These are phyloP conservation scores for Pseudochirops corinnae DNA, from an alignment of 2,797 vertebrate species.

Conservation along the genomic window DNA sequence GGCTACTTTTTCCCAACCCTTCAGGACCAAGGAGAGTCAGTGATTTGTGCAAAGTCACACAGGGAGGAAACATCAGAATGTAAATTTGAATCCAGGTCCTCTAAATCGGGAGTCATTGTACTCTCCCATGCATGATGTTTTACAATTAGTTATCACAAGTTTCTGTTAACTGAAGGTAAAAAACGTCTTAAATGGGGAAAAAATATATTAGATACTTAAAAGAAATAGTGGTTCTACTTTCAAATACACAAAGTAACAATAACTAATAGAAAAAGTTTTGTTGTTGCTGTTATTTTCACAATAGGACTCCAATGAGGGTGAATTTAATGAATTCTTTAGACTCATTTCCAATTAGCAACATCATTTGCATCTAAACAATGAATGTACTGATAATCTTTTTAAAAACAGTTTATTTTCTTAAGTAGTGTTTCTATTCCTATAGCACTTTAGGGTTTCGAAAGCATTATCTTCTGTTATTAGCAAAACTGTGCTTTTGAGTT, in stretches of 20 bases:
- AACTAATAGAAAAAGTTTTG: neutral
- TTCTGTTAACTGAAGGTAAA: neutral
- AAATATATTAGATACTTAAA: neutral
- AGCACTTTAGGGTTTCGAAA: neutral
- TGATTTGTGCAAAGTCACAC: neutral
- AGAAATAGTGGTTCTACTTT: neutral
- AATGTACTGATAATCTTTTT: neutral
- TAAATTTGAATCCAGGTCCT: neutral
- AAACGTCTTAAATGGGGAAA: neutral
- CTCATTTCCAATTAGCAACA: neutral
- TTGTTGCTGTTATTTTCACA: neutral
- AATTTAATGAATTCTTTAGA: constrained; percentile 14
- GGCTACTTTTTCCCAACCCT: neutral
- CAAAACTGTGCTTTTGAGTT: neutral
- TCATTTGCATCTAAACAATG: constrained; percentile 22
- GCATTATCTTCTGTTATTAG: neutral
- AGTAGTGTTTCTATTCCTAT: neutral
- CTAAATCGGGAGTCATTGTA: neutral
- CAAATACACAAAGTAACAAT: neutral
- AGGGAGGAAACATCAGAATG: neutral
- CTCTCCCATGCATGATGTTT: neutral
- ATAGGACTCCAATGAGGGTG: neutral
- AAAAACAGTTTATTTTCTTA: neutral
- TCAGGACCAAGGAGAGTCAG: neutral
- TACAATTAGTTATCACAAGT: neutral